Base-by-base conservation (phyloP, 92 coral and sea anemone genomes). In the Palythoa grandis region DNA sequence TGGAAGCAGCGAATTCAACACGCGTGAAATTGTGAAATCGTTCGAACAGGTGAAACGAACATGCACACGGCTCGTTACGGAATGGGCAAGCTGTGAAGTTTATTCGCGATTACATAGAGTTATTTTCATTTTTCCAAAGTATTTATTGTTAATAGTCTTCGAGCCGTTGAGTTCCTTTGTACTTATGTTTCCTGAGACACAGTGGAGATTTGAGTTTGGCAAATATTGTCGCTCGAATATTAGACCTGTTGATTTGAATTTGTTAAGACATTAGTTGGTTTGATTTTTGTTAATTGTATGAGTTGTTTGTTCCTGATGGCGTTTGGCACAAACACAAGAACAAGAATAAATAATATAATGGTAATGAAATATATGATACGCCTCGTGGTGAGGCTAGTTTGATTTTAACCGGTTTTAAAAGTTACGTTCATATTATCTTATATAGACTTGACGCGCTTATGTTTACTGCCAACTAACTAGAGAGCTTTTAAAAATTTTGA, bases 291-390 rank as follows among this genome's bases (percentile, higher is more conserved):
- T 52, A 11, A 11, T 76, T 76, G 68, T 74, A 7, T 20, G 57
- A 11, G 72, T 29, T 69, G 47, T 24, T 69, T 69, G 74, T 29
- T 69, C 40, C 74, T 25, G 16, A 25, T 16, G 47, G 39, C 10
- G n/a, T n/a, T 10, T 74, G 60, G 35, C 60, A 20, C 78, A 74
- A 74, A 22, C 63, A 54, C 79, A 76, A 48, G 56, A 74, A 76
- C 78, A 25, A 48, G 23, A 74, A 48, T 47, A 20, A 54, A 76
- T n/a, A 25, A 16, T 47, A 76, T 29, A 76, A 76, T 76, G 20
- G 37, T 43, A 43, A 43, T 43, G 9, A 8, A 43, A 24, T 54
- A 54, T 53, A 54, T 76, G 82, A 53, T 23, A 14, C 67, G 39
- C 82, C 82, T 53, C 68, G 82, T 76, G 82, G 43, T 25, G 63